Conservation (phyloP, 2,113 vertebrate species). For the Polyodon spathula region DNA sequence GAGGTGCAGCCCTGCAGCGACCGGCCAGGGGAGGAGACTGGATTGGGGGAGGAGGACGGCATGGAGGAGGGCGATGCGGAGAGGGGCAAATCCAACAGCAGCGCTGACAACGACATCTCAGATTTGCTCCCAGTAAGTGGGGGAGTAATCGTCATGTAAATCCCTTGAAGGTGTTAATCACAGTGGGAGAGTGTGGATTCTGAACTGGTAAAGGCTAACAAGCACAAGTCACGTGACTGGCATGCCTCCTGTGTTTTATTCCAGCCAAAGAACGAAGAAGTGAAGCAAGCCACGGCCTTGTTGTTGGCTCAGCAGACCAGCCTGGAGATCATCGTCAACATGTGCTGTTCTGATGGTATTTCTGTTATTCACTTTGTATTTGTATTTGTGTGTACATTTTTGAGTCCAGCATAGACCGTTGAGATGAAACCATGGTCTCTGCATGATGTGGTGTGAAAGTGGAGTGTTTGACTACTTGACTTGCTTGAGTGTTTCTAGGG, state of each 20-base stretch:
- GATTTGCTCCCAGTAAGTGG: slow-evolving; percentile 83
- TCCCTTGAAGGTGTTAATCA: neutral
- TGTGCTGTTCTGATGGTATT: slow-evolving; percentile 91
- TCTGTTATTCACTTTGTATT: neutral
- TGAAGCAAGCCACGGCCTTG: slow-evolving; percentile 74
- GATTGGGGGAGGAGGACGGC: slow-evolving; percentile 34
- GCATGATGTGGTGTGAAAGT: no score
- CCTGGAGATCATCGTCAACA: slow-evolving; percentile 91
- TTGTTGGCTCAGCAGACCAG: slow-evolving; percentile 89
- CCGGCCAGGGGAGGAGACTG: slow-evolving; percentile 19
- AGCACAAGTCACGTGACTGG: no score
- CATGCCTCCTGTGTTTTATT: slow-evolving; percentile 18
- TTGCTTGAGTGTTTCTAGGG: no score
- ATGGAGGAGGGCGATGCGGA: slow-evolving; percentile 56
- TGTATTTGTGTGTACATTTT: slow-evolving; percentile 9
- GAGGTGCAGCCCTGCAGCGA: slow-evolving; percentile 12
- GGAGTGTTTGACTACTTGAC: no score
- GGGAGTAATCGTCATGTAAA: neutral
- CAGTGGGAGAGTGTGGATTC: no score
- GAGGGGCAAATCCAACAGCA: slow-evolving; percentile 41
- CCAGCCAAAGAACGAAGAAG: slow-evolving; percentile 71
- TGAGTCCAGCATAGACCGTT: slow-evolving; percentile 9
- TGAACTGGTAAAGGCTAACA: no score
- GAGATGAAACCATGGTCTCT: neutral
- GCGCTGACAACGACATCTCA: slow-evolving; percentile 53